These are phyloP conservation scores for Acridotheres tristis DNA, from an alignment of 2,797 vertebrate genomes.

Conservation along the genomic window DNA sequence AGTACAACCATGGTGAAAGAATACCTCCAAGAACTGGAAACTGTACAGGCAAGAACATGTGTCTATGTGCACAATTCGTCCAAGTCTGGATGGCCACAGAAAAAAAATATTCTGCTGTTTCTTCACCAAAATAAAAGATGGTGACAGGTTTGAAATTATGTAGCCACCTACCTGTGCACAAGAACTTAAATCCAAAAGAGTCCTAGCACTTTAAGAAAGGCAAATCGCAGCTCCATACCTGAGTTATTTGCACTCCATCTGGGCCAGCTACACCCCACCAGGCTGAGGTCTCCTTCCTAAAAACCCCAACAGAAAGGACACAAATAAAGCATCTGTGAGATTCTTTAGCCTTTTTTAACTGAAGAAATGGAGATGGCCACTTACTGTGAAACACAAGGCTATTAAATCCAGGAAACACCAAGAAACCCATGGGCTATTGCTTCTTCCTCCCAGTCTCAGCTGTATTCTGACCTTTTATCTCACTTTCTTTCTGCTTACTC, in stretches of 20 bases:
- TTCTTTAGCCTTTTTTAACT: neutral
- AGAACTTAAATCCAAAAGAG: neutral
- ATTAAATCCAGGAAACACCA: neutral
- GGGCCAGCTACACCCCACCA: neutral
- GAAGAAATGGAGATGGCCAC: neutral
- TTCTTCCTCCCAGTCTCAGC: neutral
- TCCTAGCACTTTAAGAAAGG: neutral
- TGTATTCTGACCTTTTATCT: neutral
- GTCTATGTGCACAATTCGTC: accelerated
- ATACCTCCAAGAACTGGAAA: neutral
- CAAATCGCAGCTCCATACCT: accelerated
- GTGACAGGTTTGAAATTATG: neutral
- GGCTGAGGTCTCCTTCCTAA: neutral
- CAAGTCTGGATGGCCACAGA: neutral
- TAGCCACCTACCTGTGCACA: neutral
- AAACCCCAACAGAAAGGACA: neutral
- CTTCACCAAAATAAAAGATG: neutral
- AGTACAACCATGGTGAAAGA: neutral
- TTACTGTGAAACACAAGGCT: neutral
- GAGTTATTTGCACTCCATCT: neutral
- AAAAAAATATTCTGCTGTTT: neutral
- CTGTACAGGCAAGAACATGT: neutral
- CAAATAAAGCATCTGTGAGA: neutral
- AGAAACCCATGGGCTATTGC: accelerated
- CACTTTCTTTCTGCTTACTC: neutral